These are phyloP conservation scores for Hydraecia micacea DNA, from an alignment of 2,888 invertebrate genomes.

Conservation along the genomic window DNA sequence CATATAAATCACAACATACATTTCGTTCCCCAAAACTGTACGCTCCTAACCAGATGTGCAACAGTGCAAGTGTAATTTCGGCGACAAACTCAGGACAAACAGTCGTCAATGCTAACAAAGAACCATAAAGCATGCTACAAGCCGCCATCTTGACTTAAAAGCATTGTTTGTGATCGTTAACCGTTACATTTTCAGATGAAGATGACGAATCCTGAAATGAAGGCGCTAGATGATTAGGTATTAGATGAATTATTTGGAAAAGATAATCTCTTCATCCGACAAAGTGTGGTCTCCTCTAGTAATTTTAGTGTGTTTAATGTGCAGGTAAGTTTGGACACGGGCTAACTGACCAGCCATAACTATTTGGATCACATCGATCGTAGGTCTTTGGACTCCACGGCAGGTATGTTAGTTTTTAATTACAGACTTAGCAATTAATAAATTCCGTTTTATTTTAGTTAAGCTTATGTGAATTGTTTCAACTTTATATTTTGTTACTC, in stretches of 20 bases:
- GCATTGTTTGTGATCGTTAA: constrained; percentile 61
- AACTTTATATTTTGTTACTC: background rate
- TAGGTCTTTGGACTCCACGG: background rate
- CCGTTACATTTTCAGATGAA: constrained; percentile 53
- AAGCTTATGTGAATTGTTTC: background rate
- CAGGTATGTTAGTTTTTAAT: background rate
- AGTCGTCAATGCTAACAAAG: constrained; percentile 60
- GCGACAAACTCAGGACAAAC: constrained; percentile 50
- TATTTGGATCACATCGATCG: background rate
- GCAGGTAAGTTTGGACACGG: background rate
- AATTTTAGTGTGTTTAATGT: background rate
- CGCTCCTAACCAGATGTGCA: constrained; percentile 34
- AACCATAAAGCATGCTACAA: constrained; percentile 57
- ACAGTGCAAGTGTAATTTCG: constrained; percentile 47
- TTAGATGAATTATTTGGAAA: constrained; percentile 18
- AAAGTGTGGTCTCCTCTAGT: background rate
- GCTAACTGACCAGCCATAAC: background rate
- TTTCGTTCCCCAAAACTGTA: constrained; percentile 4
- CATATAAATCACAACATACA: background rate
- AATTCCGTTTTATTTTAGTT: background rate
- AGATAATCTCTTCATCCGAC: background rate
- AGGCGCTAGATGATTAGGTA: background rate
- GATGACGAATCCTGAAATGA: constrained; percentile 30
- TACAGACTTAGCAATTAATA: no score
- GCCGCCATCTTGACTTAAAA: constrained; percentile 51